Conservation (phyloP, 2,797 vertebrate species). For the Natrix natrix region DNA sequence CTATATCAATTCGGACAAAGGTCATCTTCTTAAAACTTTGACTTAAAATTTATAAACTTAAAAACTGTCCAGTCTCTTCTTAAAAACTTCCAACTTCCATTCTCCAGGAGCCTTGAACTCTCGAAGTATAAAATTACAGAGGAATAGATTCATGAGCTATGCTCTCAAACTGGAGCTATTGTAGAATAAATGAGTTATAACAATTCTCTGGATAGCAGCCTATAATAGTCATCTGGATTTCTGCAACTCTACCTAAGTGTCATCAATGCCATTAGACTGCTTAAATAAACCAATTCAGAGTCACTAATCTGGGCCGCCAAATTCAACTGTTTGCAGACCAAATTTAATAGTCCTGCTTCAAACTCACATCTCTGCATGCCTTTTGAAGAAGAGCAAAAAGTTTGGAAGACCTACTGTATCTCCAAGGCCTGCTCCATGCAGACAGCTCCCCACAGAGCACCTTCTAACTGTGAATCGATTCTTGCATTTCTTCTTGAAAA, state of each 20-base stretch:
- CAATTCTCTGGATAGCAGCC: not conserved
- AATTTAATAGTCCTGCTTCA: not conserved
- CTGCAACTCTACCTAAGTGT: not conserved
- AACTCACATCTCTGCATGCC: not conserved
- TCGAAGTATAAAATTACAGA: not conserved
- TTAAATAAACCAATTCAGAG: not conserved
- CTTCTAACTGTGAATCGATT: not conserved
- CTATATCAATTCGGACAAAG: not conserved
- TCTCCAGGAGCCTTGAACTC: not conserved
- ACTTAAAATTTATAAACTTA: not conserved
- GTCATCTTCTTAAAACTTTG: not conserved
- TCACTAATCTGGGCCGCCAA: not conserved
- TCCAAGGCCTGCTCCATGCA: not conserved
- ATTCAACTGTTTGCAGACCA: not conserved
- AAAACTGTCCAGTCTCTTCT: no score
- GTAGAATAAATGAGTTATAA: not conserved
- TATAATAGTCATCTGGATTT: not conserved
- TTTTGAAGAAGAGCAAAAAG: not conserved
- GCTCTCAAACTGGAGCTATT: not conserved
- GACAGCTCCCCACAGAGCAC: not conserved
- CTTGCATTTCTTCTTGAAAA: not conserved
- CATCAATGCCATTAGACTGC: not conserved
- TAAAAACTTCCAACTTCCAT: not conserved
- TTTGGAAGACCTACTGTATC: not conserved
- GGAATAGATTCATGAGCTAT: not conserved